Percentiles rank a stretch among this genome's conserved stretches.
Conservation (phyloP, 2,113 vertebrate species). For the Miniopterus natalensis region DNA sequence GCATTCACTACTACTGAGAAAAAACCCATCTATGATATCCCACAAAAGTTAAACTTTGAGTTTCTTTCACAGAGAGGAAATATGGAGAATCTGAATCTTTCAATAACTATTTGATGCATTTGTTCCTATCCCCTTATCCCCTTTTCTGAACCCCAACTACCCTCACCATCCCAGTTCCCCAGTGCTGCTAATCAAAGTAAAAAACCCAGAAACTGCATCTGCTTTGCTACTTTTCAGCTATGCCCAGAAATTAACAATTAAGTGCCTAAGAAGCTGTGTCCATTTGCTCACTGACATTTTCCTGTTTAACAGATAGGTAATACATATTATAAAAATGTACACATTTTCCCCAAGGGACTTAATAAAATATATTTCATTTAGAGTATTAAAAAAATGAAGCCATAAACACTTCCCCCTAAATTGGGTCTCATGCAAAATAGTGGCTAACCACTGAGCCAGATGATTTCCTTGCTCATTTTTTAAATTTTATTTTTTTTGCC, state of each 20-base stretch:
- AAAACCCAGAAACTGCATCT: neutral
- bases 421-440: neutral
- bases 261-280: neutral
- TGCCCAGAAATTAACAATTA: neutral
- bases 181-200: neutral
- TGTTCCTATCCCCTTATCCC: neutral
- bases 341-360: neutral
- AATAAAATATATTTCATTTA: slow-evolving; percentile 11
- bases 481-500: neutral
- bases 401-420: neutral
- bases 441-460: neutral
- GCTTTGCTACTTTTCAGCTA: slow-evolving; percentile 4
- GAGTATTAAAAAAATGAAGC: neutral
- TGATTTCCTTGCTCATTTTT: neutral
- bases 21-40: neutral
- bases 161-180: neutral
- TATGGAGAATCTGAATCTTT: neutral
- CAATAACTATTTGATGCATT: neutral
- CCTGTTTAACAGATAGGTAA: slow-evolving; percentile 3
- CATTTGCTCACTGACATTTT: slow-evolving; percentile 52
- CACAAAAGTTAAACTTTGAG: neutral
- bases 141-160: neutral
- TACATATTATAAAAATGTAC: neutral
- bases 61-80: slow-evolving; percentile 21
- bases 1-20: neutral